Evolutionary conservation across 2,888 invertebrate species (phyloP).

Genomic region (Lasioglossum marginatum): DNA sequence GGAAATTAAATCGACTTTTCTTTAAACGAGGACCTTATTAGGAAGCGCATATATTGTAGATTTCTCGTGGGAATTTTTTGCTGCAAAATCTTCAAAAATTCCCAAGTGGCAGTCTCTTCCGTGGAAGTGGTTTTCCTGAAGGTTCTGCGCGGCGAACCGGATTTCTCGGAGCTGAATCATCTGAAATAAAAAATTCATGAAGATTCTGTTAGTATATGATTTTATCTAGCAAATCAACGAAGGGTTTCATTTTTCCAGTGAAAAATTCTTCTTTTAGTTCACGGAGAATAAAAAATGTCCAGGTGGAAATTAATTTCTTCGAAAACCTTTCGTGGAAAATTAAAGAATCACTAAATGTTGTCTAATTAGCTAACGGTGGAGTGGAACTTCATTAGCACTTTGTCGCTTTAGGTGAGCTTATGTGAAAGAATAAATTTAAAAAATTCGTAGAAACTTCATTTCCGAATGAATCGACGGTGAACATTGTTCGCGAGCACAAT

Average conservation of each 20-base stretch:
- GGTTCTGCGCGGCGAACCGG: neutral
- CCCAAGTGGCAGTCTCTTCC: neutral
- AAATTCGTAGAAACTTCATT: neutral
- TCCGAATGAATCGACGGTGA: neutral
- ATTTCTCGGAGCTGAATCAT: slow-evolving; percentile 1
- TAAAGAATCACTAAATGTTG: neutral
- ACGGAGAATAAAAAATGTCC: neutral
- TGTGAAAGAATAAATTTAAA: neutral
- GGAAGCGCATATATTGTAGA: neutral
- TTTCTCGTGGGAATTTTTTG: neutral
- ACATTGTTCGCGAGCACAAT: neutral
- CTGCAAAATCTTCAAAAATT: neutral
- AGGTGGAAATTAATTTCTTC: neutral
- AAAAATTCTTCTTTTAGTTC: neutral
- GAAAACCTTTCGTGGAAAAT: neutral
- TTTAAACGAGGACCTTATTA: neutral
- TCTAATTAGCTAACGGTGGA: neutral
- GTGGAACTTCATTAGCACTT: too few relatives aligned
- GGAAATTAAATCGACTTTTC: neutral
- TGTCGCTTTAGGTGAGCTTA: too few relatives aligned
- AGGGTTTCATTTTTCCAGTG: neutral
- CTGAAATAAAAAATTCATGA: neutral
- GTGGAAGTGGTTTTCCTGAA: slow-evolving; percentile 1
- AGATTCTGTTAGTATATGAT: neutral
- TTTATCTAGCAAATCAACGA: neutral